phyloP scores from a whole-genome alignment of 1,140 invertebrate species.

The Tetraneura akinire region DNA sequence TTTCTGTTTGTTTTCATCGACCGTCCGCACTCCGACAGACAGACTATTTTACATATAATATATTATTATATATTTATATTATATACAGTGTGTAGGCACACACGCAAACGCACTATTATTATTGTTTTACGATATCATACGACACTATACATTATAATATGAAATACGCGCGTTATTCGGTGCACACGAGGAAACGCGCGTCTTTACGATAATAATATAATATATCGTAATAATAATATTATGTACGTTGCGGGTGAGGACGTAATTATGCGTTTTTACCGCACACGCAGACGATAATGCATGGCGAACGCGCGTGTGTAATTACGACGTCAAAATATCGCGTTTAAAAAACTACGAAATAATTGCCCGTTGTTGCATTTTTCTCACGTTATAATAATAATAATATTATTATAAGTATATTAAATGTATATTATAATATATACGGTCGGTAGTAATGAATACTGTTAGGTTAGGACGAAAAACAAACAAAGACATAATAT shows the following conservation, averaged over 20 bases:
- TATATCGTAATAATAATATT: too few relatives aligned
- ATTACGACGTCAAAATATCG: conserved; percentile 24
- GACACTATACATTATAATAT: neutral
- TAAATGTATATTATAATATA: too few relatives aligned
- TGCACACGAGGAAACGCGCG: conserved; percentile 1
- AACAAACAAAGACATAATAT: conserved; percentile 24
- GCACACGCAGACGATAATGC: conserved; percentile 6
- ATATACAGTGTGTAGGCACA: too few relatives aligned
- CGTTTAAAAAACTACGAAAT: conserved; percentile 10
- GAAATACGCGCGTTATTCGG: too few relatives aligned
- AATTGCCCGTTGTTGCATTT: conserved; percentile 25
- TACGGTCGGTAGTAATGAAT: too few relatives aligned
- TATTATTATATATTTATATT: too few relatives aligned
- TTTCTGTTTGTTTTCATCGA: neutral
- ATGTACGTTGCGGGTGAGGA: neutral
- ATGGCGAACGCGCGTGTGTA: neutral
- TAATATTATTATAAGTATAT: too few relatives aligned
- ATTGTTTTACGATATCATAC: neutral
- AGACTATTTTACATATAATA: neutral
- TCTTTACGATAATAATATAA: too few relatives aligned
- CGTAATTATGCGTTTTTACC: conserved; percentile 27
- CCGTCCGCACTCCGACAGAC: neutral
- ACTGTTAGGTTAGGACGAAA: too few relatives aligned
- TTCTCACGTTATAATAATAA: conserved; percentile 17
- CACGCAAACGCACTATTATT: neutral